These are phyloP conservation scores for Dryobota labecula DNA, from an alignment of 2,888 invertebrate genomes.

Conservation along the genomic window DNA sequence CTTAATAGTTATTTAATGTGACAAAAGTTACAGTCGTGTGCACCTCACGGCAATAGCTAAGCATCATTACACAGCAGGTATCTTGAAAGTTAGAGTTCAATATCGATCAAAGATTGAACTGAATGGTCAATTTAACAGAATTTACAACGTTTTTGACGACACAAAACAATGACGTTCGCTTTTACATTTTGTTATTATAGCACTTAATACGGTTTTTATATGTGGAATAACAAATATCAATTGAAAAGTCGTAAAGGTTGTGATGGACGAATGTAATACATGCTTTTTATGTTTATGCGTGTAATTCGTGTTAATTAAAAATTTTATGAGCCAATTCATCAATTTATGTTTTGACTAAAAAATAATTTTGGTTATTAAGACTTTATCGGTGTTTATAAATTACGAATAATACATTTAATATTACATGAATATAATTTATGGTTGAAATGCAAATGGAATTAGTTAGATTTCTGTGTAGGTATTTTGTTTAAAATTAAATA, in stretches of 20 bases:
- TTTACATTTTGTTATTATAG: slow-evolving; percentile 68
- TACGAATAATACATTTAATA: not conserved
- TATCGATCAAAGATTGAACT: slow-evolving; percentile 75
- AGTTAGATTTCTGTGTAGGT: not conserved
- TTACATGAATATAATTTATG: not conserved
- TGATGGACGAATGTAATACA: slow-evolving; percentile 49
- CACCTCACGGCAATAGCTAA: slow-evolving; percentile 71
- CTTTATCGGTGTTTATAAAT: slow-evolving; percentile 37
- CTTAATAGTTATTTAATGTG: slow-evolving; percentile 80
- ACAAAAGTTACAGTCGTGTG: slow-evolving; percentile 77
- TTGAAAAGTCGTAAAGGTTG: slow-evolving; percentile 56
- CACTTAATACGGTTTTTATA: slow-evolving; percentile 67
- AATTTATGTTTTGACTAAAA: slow-evolving; percentile 36
- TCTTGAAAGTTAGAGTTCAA: slow-evolving; percentile 75
- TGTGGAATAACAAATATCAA: slow-evolving; percentile 68
- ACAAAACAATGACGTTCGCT: slow-evolving; percentile 76
- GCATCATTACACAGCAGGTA: slow-evolving; percentile 81
- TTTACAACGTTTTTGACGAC: slow-evolving; percentile 75
- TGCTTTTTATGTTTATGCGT: slow-evolving; percentile 39
- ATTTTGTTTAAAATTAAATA: not conserved
- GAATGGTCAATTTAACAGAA: slow-evolving; percentile 78
- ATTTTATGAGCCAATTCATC: slow-evolving; percentile 29
- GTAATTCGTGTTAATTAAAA: slow-evolving; percentile 60
- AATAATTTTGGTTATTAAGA: slow-evolving; percentile 30
- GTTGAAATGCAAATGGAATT: not conserved